These are phyloP conservation scores for Eilema depressum DNA, from an alignment of 2,888 invertebrate species.

Conservation along the genomic window DNA sequence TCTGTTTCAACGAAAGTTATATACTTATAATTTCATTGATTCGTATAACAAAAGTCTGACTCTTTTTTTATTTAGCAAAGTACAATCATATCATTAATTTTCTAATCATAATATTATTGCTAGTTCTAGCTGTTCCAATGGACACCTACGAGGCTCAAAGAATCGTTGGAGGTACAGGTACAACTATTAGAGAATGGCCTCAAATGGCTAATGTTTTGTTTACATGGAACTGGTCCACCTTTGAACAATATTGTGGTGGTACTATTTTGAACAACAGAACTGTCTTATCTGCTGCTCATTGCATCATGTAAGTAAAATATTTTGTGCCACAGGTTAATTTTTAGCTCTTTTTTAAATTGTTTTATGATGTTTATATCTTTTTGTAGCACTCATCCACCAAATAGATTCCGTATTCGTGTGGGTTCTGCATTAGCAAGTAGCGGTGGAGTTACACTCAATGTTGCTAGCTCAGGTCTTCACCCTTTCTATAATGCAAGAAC, in stretches of 20 bases:
- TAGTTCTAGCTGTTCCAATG: slow-evolving; percentile 1
- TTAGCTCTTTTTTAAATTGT: background rate
- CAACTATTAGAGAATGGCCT: slow-evolving; percentile 5
- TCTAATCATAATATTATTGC: background rate
- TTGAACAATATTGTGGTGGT: slow-evolving; percentile 14
- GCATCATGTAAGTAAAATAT: slow-evolving; percentile 9
- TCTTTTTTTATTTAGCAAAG: background rate
- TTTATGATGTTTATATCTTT: background rate
- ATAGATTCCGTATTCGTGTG: slow-evolving; percentile 36
- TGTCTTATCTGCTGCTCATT: slow-evolving; percentile 11
- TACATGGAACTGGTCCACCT: slow-evolving; percentile 11
- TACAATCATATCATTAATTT: background rate
- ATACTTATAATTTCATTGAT: too few relatives aligned
- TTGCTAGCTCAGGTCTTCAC: background rate
- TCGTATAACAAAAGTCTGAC: too few relatives aligned
- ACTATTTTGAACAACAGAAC: background rate
- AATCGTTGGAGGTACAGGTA: slow-evolving; percentile 1
- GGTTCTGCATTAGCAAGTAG: slow-evolving; percentile 13
- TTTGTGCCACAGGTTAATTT: background rate
- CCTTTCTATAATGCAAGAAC: slow-evolving; percentile 11
- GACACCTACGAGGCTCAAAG: background rate
- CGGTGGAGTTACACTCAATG: background rate
- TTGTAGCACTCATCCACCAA: slow-evolving; percentile 9
- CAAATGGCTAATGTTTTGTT: slow-evolving; percentile 11
- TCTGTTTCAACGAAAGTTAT: too few relatives aligned